These are phyloP conservation scores for Caranx melampygus DNA, from an alignment of 2,113 vertebrate species.

Conservation along the genomic window DNA sequence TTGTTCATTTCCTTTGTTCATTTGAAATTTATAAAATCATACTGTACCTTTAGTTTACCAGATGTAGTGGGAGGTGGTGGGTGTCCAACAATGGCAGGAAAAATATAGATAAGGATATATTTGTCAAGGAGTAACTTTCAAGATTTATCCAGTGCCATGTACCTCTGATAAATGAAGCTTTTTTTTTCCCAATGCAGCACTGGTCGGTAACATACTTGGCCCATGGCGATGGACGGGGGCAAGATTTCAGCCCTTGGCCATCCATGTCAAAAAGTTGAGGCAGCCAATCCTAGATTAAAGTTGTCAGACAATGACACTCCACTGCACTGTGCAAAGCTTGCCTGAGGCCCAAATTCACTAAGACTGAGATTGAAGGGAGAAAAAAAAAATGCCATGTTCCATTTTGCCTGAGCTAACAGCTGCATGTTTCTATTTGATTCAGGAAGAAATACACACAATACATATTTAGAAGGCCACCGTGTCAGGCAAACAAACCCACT, in stretches of 20 bases:
- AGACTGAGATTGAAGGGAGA: not conserved
- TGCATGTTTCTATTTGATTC: slow-evolving; percentile 40
- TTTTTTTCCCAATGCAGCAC: not conserved
- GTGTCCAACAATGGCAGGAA: not conserved
- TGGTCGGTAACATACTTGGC: slow-evolving; percentile 40
- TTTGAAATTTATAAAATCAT: no score
- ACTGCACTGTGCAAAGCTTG: slow-evolving; percentile 41
- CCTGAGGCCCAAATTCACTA: slow-evolving; percentile 56
- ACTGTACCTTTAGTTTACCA: no score
- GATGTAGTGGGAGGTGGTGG: no score
- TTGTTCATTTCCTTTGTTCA: no score
- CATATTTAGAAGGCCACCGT: slow-evolving; percentile 10
- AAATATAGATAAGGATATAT: not conserved
- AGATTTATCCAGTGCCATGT: slow-evolving; percentile 5
- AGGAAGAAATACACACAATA: slow-evolving; percentile 19
- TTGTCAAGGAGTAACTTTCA: not conserved
- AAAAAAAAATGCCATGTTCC: slow-evolving; percentile 32
- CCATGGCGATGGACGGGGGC: slow-evolving; percentile 27
- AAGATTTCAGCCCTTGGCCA: slow-evolving; percentile 50
- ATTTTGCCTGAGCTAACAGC: slow-evolving; percentile 34
- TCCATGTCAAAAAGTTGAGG: slow-evolving; percentile 36
- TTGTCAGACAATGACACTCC: slow-evolving; percentile 71
- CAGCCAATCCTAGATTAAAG: slow-evolving; percentile 70
- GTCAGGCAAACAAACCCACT: slow-evolving; percentile 23
- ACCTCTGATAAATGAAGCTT: slow-evolving; percentile 23